Percentiles rank a stretch among this genome's conserved stretches.
phyloP scores from a whole-genome alignment of 2,888 invertebrate genomes.

The Cryptocephalus moraei region DNA sequence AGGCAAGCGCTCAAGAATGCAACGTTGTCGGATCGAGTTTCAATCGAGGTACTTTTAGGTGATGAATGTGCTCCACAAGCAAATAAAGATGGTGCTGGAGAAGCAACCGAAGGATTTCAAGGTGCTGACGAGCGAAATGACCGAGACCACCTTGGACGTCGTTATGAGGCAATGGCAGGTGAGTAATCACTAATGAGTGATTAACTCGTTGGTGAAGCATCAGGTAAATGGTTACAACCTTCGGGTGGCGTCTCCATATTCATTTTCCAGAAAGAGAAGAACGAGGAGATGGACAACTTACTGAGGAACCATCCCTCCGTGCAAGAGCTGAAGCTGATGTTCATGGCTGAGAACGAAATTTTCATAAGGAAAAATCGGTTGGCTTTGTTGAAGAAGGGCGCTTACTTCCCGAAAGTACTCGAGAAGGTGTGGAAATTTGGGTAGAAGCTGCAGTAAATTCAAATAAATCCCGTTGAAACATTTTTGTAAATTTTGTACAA shows the following conservation, averaged over 20 bases:
- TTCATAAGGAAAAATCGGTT: conserved; percentile 26
- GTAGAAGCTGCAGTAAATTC: not conserved
- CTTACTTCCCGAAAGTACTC: conserved; percentile 27
- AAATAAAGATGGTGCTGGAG: conserved; percentile 28
- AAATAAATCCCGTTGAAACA: not conserved
- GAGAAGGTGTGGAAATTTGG: conserved; percentile 24
- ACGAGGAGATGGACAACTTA: conserved; percentile 23
- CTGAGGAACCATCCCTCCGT: conserved; percentile 25
- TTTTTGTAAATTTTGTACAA: too few relatives aligned
- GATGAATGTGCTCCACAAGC: conserved; percentile 29
- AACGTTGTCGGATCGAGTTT: too few relatives aligned
- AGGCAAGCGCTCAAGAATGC: conserved; percentile 16
- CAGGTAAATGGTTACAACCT: not conserved
- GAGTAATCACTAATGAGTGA: conserved; percentile 1
- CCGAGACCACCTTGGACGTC: conserved; percentile 24
- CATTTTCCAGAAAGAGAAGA: conserved; percentile 26
- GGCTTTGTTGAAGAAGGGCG: conserved; percentile 23
- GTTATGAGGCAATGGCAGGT: conserved; percentile 32
- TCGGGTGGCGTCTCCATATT: not conserved
- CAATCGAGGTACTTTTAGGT: conserved; percentile 19
- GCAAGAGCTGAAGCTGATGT: conserved; percentile 23
- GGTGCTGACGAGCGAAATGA: conserved; percentile 25
- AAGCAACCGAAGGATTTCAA: conserved; percentile 29
- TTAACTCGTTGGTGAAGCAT: too few relatives aligned
- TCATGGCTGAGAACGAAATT: conserved; percentile 20